Percentiles rank a stretch among this genome's conserved stretches.
phyloP scores from a whole-genome alignment of 2,113 vertebrate genomes.

The Romanogobio albipinnatus region DNA sequence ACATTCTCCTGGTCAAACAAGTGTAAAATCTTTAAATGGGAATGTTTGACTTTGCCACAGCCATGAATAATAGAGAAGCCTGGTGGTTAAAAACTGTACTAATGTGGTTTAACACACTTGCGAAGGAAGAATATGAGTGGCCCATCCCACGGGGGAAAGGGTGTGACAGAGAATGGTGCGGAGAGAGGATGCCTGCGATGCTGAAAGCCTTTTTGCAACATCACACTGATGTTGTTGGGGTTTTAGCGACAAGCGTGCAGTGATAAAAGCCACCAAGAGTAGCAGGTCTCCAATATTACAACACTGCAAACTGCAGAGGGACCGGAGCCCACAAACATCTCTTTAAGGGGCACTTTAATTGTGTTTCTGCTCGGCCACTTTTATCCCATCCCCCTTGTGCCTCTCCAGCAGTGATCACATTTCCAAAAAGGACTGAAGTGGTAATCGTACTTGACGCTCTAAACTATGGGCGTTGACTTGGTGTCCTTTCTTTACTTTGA shows the following conservation, averaged over 20 bases:
- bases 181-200: slow-evolving; percentile 61
- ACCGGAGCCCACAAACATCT: slow-evolving; percentile 50
- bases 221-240: slow-evolving; percentile 60
- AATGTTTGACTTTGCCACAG: slow-evolving; percentile 70
- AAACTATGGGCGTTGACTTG: slow-evolving; percentile 63
- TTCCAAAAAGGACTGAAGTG: slow-evolving; percentile 67
- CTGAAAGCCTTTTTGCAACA: slow-evolving; percentile 76
- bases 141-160: not conserved
- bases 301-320: slow-evolving; percentile 45
- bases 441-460: slow-evolving; percentile 56
- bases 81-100: slow-evolving; percentile 63
- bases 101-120: slow-evolving; percentile 62
- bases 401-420: slow-evolving; percentile 67
- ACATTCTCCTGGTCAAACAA: slow-evolving; percentile 73
- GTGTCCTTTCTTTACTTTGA: slow-evolving; percentile 70
- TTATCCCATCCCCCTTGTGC: slow-evolving; percentile 46
- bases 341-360: slow-evolving; percentile 73
- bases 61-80: slow-evolving; percentile 74
- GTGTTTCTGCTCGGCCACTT: slow-evolving; percentile 64
- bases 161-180: slow-evolving; percentile 64
- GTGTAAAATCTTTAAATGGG: slow-evolving; percentile 74
- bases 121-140: slow-evolving; percentile 36
- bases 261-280: slow-evolving; percentile 78
- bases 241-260: slow-evolving; percentile 73
- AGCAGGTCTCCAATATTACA: slow-evolving; percentile 41